These are phyloP conservation scores for Apodemus speciosus DNA, from an alignment of 2,113 vertebrate species.

Conservation along the genomic window DNA sequence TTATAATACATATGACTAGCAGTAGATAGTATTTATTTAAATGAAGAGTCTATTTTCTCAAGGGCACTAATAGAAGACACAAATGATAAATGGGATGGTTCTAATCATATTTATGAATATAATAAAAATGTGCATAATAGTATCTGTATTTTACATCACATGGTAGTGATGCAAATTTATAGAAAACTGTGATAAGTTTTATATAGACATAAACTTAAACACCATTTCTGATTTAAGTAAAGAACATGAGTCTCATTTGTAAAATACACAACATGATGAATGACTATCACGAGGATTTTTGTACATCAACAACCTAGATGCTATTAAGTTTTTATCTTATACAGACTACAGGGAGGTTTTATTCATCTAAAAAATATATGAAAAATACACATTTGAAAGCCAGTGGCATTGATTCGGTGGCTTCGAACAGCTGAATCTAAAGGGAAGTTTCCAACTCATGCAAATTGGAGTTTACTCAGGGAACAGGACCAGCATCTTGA, in stretches of 20 bases:
- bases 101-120: slow-evolving; percentile 15
- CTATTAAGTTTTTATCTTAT: not conserved
- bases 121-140: not conserved
- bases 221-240: slow-evolving; percentile 15
- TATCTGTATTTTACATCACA: not conserved
- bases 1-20: not conserved
- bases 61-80: not conserved
- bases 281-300: not conserved
- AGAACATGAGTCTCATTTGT: not conserved
- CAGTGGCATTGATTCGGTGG: not conserved
- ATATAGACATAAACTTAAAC: not conserved
- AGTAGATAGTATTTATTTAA: not conserved
- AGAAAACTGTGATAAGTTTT: not conserved
- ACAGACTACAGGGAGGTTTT: not conserved
- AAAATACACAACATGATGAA: not conserved
- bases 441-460: slow-evolving; percentile 60
- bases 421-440: slow-evolving; percentile 44
- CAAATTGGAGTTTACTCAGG: slow-evolving; percentile 79
- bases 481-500: slow-evolving; percentile 63
- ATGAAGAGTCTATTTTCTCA: not conserved
- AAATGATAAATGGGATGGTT: not conserved
- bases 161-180: not conserved
- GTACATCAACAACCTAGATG: not conserved
- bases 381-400: slow-evolving; percentile 42
- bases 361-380: not conserved